Evolutionary conservation across 2,888 invertebrate species (phyloP), one percentile per base, ranked within the genome.

Genomic region (Drosophila seclusa): DNA sequence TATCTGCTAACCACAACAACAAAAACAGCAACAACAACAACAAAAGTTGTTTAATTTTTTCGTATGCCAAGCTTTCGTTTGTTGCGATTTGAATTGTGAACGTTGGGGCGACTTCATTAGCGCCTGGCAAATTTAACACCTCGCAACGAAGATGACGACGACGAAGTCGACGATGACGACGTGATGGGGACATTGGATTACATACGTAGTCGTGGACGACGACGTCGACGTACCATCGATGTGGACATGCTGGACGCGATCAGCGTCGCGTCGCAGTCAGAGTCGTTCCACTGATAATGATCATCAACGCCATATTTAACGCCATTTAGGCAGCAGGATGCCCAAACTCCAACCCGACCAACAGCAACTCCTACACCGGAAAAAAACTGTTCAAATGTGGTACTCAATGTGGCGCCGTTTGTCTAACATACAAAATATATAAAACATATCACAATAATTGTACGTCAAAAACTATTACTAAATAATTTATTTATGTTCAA

Each of bases 261-360:
- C 68, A 49, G 65, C 57, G 64, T 66, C 40, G 59, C 54, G 60
- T 50, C 34, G 52, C 48, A 29, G 27, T 55, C 38, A 29, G 49
- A 31, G 55, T 78, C 87, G 68, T 71, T 71, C 68, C 78, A 65
- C 64, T 63, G 89, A 86, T 85, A 81, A 89, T 83, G 87, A 87
- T 85, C 89, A 88, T 89, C 76, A 76, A 69, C 78, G 87, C 89
- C 87, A 83, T 86, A 89, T 85, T 85, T 86, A 85, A 85, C 87
- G 89, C 89, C 85, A 88, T 85, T 85, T 88, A 84, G 77, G 82
- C 82, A 79, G 60, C 88, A 77, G 80, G 73, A 76, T 80, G 72
- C 79, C 67, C 48, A 63, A 76, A 77, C 50, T 62, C 48, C 40
- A 49, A 54, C 59, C 55, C 70, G 24, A 60, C 69, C 42, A 60